These are phyloP conservation scores for Prochilodus magdalenae DNA, from an alignment of 2,113 vertebrate species.

Conservation along the genomic window DNA sequence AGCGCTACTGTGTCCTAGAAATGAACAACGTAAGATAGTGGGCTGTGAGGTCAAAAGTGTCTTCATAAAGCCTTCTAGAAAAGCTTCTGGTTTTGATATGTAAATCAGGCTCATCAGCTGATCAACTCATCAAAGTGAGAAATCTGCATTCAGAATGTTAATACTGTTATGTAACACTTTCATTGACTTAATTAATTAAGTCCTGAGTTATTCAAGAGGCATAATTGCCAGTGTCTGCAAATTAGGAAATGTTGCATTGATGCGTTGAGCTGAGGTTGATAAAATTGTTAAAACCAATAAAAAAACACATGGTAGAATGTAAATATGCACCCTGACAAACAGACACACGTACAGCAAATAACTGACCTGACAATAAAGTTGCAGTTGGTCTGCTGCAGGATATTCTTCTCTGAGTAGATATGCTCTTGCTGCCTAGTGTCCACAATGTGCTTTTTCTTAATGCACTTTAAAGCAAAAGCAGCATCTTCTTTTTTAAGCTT, in stretches of 20 bases:
- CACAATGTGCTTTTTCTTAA: constrained; percentile 91
- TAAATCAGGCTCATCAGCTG: constrained; percentile 2
- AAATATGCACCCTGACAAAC: background rate
- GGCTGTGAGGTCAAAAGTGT: background rate
- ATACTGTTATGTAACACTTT: constrained; percentile 12
- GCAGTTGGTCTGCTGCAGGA: constrained; percentile 85
- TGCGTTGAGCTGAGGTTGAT: too few relatives aligned
- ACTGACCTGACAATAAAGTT: constrained; percentile 88
- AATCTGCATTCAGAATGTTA: constrained; percentile 4
- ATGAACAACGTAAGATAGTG: constrained; percentile 3
- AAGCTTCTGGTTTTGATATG: background rate
- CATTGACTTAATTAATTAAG: constrained; percentile 7
- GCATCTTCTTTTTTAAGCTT: constrained; percentile 87
- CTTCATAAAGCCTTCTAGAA: background rate
- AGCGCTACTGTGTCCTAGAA: constrained; percentile 5
- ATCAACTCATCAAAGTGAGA: background rate
- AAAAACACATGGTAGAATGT: too few relatives aligned
- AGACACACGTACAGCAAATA: background rate
- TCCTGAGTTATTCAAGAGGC: background rate
- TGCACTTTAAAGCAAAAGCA: constrained; percentile 92
- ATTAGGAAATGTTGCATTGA: background rate
- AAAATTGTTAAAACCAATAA: too few relatives aligned
- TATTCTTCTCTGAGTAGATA: constrained; percentile 91
- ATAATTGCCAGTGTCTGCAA: background rate
- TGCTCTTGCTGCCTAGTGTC: constrained; percentile 93